These are phyloP conservation scores for Dryobota labecula DNA, from an alignment of 2,888 invertebrate species.

Conservation along the genomic window DNA sequence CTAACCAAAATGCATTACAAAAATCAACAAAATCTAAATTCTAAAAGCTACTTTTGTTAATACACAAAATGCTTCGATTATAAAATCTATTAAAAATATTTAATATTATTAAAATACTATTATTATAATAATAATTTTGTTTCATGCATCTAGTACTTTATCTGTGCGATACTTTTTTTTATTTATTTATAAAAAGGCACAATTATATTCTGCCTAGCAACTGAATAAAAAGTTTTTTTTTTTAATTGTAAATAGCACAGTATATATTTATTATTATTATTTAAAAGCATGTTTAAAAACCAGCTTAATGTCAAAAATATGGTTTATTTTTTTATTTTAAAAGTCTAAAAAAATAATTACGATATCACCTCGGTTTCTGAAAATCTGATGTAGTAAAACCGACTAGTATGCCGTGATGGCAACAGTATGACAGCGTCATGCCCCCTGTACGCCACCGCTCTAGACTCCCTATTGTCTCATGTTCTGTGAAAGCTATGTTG, in stretches of 20 bases:
- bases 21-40: slow-evolving; percentile 55
- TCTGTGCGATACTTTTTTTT: slow-evolving; percentile 50
- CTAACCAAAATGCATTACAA: slow-evolving; percentile 37
- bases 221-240: background rate
- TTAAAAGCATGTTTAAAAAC: slow-evolving; percentile 34
- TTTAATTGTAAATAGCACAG: slow-evolving; percentile 41
- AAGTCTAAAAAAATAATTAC: slow-evolving; percentile 2
- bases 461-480: no score
- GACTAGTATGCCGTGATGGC: no score
- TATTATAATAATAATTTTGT: slow-evolving; percentile 45
- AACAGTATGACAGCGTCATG: no score
- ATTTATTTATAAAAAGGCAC: slow-evolving; percentile 26
- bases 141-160: slow-evolving; percentile 53
- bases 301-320: slow-evolving; percentile 43
- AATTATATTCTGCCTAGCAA: slow-evolving; percentile 22
- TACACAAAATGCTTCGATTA: slow-evolving; percentile 62
- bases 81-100: slow-evolving; percentile 52
- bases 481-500: no score
- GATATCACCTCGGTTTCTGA: background rate
- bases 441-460: no score
- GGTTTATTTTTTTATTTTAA: background rate
- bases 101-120: slow-evolving; percentile 55
- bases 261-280: slow-evolving; percentile 16
- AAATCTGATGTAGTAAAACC: no score
- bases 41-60: slow-evolving; percentile 61